These are phyloP conservation scores for Clarias fuscus DNA, from an alignment of 2,797 vertebrate genomes.

Conservation along the genomic window DNA sequence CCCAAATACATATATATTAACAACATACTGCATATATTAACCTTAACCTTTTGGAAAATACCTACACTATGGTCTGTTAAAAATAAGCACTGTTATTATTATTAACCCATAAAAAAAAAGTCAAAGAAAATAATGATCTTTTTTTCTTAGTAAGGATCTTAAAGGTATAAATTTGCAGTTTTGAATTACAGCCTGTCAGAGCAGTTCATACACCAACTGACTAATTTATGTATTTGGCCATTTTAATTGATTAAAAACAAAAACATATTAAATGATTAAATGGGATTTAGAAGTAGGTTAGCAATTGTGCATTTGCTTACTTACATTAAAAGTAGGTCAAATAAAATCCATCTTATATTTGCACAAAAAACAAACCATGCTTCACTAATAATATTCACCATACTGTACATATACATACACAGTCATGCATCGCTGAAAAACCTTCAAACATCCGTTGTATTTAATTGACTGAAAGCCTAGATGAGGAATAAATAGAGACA, in stretches of 20 bases:
- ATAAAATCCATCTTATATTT: not conserved
- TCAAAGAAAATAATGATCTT: too few relatives aligned
- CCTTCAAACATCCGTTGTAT: not conserved
- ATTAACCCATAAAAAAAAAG: too few relatives aligned
- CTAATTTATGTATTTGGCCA: not conserved
- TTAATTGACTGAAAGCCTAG: not conserved
- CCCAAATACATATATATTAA: too few relatives aligned
- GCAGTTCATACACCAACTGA: too few relatives aligned
- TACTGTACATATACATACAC: not conserved
- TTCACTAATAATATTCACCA: not conserved
- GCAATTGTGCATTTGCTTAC: not conserved
- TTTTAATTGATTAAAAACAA: not conserved
- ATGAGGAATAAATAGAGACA: not conserved
- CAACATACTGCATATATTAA: too few relatives aligned
- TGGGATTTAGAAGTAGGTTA: not conserved
- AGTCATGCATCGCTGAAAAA: not conserved
- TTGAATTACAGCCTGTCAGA: not conserved
- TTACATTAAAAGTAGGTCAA: not conserved
- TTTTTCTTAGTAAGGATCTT: too few relatives aligned
- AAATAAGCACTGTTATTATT: too few relatives aligned
- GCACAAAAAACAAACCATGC: not conserved
- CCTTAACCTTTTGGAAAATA: too few relatives aligned
- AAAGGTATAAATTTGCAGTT: not conserved
- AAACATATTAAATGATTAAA: not conserved
- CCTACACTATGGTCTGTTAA: too few relatives aligned